These are phyloP conservation scores for Montipora cactus DNA, from an alignment of 64 coral and sea anemone species.

Conservation along the genomic window DNA sequence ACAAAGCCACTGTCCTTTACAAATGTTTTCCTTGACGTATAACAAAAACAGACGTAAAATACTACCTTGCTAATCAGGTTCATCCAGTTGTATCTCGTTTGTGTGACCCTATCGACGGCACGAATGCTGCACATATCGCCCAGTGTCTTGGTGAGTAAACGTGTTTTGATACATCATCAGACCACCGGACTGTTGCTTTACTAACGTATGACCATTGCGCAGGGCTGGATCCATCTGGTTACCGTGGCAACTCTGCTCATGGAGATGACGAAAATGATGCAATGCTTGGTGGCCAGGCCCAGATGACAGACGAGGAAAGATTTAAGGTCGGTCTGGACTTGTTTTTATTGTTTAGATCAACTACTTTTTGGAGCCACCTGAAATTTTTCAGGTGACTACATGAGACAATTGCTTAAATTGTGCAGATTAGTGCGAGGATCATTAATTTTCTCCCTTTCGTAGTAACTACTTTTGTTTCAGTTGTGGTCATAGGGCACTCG, in stretches of 20 bases:
- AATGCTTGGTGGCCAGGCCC: slow-evolving; percentile 89
- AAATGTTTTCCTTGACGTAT: slow-evolving; percentile 53
- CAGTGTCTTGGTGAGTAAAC: slow-evolving; percentile 87
- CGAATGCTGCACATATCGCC: slow-evolving; percentile 92
- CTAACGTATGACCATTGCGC: background rate
- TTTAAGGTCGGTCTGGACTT: slow-evolving; percentile 77
- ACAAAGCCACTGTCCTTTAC: background rate
- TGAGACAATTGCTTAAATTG: too few relatives aligned
- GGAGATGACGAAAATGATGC: slow-evolving; percentile 90
- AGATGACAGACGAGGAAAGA: slow-evolving; percentile 97
- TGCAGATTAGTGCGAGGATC: too few relatives aligned
- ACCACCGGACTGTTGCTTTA: background rate
- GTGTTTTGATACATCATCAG: background rate
- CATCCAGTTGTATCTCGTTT: slow-evolving; percentile 95
- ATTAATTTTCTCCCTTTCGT: too few relatives aligned
- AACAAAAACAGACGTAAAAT: slow-evolving; percentile 74
- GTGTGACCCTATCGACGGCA: slow-evolving; percentile 98
- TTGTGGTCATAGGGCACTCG: too few relatives aligned
- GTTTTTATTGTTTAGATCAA: too few relatives aligned
- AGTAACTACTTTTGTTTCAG: background rate
- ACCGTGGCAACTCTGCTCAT: slow-evolving; percentile 67
- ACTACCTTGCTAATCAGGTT: slow-evolving; percentile 94
- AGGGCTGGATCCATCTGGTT: slow-evolving; percentile 96
- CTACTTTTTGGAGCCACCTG: too few relatives aligned
- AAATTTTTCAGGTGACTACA: too few relatives aligned